Base-by-base conservation (phyloP, 2,113 vertebrate species). In the Pseudorectes ferrugineus region DNA sequence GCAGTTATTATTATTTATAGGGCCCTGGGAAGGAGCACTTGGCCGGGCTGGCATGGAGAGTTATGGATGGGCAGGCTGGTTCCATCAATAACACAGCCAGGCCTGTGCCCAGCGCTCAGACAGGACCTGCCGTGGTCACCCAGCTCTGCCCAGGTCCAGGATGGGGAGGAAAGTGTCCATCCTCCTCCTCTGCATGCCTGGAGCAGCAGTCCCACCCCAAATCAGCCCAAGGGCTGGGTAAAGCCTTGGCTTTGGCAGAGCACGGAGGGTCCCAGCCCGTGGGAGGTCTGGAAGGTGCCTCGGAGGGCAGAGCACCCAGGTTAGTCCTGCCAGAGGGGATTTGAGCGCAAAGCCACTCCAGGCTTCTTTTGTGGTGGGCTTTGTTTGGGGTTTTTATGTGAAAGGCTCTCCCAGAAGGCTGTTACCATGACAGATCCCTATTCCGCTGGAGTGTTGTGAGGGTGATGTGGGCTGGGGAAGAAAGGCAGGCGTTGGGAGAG, bases 1-100 rank as follows among this genome's bases (percentile, higher is more conserved):
- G 71, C 76, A 82, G 85, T 90, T 85, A 71, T 66, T 88, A 67
- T 89, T 96, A 91, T 95, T 95, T 91, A 91, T 95, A 43, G 94
- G 58, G 75, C 67, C 78, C 75, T 94, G 67, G 90, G 81, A 95
- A 94, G 2, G 10, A 95, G 85, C 68, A 42, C 61, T 93, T 89
- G 79, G 83, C 83, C 9, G 10, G 73, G 61, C 65, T 88, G 84
- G 89, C 66, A 73, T 15, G 46, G 33, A 68, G 82, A 83, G 40
- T 90, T 83, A 85, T 45, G n/a, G 61, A 83, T 83, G 72, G 92
- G 63, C 51, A 79, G 74, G 67, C 75, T 71, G 67, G 35, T 59
- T 23, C 89, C 74, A 91, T 89, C 87, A 73, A 46, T 95, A 92
- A 94, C 65, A 28, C 83, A 65, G n/a, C 14, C 75, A 51, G 48